Percentiles rank a stretch among this genome's conserved stretches.
Evolutionary conservation across 2,797 vertebrate species (phyloP).

Genomic region (Poecile montanus): DNA sequence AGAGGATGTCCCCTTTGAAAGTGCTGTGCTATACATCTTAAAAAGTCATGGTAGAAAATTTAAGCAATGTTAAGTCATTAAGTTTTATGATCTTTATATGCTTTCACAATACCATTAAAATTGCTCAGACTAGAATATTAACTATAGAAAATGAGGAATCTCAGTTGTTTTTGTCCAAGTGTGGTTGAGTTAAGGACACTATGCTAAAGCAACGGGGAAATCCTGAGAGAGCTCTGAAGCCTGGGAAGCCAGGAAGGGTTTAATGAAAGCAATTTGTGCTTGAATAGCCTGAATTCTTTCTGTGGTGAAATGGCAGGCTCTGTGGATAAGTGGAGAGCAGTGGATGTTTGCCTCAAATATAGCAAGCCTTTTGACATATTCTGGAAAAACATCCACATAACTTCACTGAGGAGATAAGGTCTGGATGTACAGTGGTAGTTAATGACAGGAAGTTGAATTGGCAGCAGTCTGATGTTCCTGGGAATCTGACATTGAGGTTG

Average conservation of each 20-base stretch:
- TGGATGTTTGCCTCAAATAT: background rate
- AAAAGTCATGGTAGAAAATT: background rate
- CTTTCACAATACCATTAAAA: background rate
- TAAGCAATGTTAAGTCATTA: background rate
- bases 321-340: background rate
- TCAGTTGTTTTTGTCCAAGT: background rate
- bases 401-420: background rate
- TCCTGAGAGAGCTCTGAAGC: background rate
- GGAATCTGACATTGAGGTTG: background rate
- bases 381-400: background rate
- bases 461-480: background rate
- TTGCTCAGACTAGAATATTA: background rate
- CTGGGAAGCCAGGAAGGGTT: background rate
- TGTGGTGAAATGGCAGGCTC: background rate
- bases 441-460: background rate
- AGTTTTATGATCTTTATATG: background rate
- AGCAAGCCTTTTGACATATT: background rate
- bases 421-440: background rate
- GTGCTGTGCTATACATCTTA: background rate
- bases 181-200: background rate
- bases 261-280: background rate
- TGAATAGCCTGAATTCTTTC: background rate
- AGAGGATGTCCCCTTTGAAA: background rate
- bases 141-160: background rate
- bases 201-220: background rate